Conservation (phyloP, 2,888 invertebrate genomes). For the Polymixis flavicincta region DNA sequence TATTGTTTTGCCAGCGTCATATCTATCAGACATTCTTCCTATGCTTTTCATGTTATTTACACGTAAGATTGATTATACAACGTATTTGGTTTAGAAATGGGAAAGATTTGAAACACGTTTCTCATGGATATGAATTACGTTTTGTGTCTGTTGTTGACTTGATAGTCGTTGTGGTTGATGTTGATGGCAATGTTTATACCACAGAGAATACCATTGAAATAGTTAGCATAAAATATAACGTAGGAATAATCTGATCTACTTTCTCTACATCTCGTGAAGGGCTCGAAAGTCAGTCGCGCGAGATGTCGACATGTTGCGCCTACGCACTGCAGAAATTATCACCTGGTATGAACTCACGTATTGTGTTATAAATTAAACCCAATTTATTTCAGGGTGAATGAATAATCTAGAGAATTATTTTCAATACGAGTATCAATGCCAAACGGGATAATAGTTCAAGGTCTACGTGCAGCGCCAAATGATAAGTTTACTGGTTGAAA, state of each 20-base stretch:
- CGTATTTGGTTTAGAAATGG: conserved; percentile 12
- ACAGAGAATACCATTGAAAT: conserved; percentile 23
- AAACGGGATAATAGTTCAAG: neutral
- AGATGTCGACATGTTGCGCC: conserved; percentile 57
- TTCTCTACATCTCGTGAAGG: conserved; percentile 58
- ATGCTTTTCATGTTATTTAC: conserved; percentile 22
- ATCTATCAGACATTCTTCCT: conserved; percentile 32
- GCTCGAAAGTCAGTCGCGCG: conserved; percentile 49
- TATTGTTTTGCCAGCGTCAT: conserved; percentile 45
- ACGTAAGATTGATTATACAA: conserved; percentile 37
- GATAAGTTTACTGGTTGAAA: neutral
- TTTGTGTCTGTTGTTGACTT: conserved; percentile 17
- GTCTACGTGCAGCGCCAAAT: neutral
- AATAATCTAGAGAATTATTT: neutral
- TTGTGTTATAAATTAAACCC: conserved; percentile 44
- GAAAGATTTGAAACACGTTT: conserved; percentile 25
- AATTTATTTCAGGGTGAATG: conserved; percentile 30
- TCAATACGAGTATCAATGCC: neutral
- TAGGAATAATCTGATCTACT: conserved; percentile 56
- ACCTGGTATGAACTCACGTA: conserved; percentile 34
- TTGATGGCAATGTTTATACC: conserved; percentile 11
- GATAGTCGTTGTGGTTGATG: conserved; percentile 18
- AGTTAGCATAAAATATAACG: conserved; percentile 25
- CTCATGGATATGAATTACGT: conserved; percentile 10
- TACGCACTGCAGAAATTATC: conserved; percentile 58